Base-by-base conservation (phyloP, 2,797 vertebrate species). In the Hemibagrus guttatus region DNA sequence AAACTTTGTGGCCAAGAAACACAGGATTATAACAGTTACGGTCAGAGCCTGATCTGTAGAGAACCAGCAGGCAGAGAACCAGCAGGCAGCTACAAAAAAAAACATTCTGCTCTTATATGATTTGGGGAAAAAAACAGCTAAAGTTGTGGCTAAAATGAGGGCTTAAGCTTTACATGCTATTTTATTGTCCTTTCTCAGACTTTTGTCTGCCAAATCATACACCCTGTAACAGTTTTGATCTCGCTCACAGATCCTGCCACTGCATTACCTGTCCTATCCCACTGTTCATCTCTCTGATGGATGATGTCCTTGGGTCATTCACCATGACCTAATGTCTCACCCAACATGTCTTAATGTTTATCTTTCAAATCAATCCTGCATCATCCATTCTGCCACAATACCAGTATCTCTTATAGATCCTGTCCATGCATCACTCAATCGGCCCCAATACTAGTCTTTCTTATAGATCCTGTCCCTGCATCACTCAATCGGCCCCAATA, bases 51-150 rank as follows among this genome's bases (percentile, higher is more conserved):
- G 13, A 68, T 68, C 64, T 26, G 4, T 23, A 42, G 26, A 46
- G 39, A 46, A 23, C 19, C 39, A 1, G 1, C 4, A 1, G 11
- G 28, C 31, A 21, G n/a, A n/a, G n/a, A n/a, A n/a, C n/a, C n/a
- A n/a, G n/a, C n/a, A n/a, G n/a, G n/a, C n/a, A n/a, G 68, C 19
- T 71, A 71, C 42, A n/a, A n/a, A 49, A 23, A 74, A 74, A 74
- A 74, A 14, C 26, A 49, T 74, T 14, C 26, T 72, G 39, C 12
- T 14, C 49, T 14, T 23, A 74, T 52, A n/a, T 42, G 21, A 46
- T 72, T n/a, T n/a, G n/a, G n/a, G n/a, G n/a, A 49, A 74, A 74
- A 52, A 26, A 23, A 52, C 21, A 26, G 2, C 2, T 11, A 26
- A 76, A 28, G 16, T n/a, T 14, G 28, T 31, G 16, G 49, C 0